Percentiles rank a stretch among this genome's conserved stretches.
Evolutionary conservation across 2,113 vertebrate genomes (phyloP).

Genomic region (Triplophysa rosa): DNA sequence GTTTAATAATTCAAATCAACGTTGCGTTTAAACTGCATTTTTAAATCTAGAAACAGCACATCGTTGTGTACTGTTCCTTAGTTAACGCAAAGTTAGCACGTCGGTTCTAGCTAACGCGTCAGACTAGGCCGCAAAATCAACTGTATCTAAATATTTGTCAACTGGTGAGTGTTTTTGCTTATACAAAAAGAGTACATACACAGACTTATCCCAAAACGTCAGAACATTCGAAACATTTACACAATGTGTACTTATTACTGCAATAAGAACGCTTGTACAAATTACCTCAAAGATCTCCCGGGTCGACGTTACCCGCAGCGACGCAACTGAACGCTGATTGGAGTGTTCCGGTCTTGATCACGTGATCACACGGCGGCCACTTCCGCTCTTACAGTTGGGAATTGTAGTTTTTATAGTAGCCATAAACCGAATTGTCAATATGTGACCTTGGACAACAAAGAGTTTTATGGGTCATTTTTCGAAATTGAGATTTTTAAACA

Average conservation of each 20-base stretch:
- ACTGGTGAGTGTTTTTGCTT: not conserved
- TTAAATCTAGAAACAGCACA: no score
- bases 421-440: no score
- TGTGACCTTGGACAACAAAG: no score
- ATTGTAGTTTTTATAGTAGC: constrained; percentile 31
- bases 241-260: not conserved
- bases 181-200: not conserved
- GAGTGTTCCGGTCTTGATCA: constrained; percentile 33
- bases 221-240: not conserved
- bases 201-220: not conserved
- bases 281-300: constrained; percentile 62
- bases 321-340: constrained; percentile 37
- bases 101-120: constrained; percentile 54
- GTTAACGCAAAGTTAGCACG: constrained; percentile 60
- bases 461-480: no score
- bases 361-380: constrained; percentile 27
- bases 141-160: not conserved
- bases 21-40: no score
- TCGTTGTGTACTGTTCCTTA: no score
- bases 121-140: constrained; percentile 52
- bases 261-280: not conserved
- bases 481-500: no score
- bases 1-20: no score
- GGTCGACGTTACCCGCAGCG: constrained; percentile 45
- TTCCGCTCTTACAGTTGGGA: constrained; percentile 15